Percentiles rank a stretch among this genome's conserved stretches.
These are phyloP conservation scores for Drosophila malerkotliana DNA, from an alignment of 1,140 invertebrate species.

Conservation along the genomic window DNA sequence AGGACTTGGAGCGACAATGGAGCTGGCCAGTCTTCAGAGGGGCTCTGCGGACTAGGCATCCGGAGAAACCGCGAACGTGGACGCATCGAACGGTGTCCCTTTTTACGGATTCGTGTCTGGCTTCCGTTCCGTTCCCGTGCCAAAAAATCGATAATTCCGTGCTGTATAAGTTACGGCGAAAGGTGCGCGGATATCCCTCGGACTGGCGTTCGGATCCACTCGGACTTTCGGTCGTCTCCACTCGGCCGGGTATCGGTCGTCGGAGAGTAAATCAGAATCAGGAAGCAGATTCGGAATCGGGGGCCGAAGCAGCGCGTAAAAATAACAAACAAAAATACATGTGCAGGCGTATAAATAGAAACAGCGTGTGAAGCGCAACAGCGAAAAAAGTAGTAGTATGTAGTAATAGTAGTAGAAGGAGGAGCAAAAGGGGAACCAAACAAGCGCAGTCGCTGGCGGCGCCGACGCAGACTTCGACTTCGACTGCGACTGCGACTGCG, in stretches of 20 bases:
- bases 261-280: constrained; percentile 33
- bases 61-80: neutral
- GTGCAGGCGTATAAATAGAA: constrained; percentile 74
- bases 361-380: constrained; percentile 71
- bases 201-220: constrained; percentile 27
- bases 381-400: constrained; percentile 73
- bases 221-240: constrained; percentile 27
- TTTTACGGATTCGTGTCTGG: constrained; percentile 38
- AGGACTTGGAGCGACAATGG: neutral
- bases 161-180: constrained; percentile 81
- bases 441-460: constrained; percentile 25
- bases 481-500: constrained; percentile 17
- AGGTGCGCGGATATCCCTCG: constrained; percentile 66
- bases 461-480: constrained; percentile 14
- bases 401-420: constrained; percentile 73
- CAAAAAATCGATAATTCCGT: constrained; percentile 77
- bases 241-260: neutral
- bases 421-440: constrained; percentile 28
- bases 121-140: constrained; percentile 64
- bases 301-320: constrained; percentile 53
- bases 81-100: constrained; percentile 13
- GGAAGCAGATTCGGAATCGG: constrained; percentile 18
- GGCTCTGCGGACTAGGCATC: neutral
- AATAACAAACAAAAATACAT: constrained; percentile 74
- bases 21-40: neutral